Evolutionary conservation across 1,140 invertebrate genomes (phyloP).

Genomic region (Lysiphlebus fabarum): DNA sequence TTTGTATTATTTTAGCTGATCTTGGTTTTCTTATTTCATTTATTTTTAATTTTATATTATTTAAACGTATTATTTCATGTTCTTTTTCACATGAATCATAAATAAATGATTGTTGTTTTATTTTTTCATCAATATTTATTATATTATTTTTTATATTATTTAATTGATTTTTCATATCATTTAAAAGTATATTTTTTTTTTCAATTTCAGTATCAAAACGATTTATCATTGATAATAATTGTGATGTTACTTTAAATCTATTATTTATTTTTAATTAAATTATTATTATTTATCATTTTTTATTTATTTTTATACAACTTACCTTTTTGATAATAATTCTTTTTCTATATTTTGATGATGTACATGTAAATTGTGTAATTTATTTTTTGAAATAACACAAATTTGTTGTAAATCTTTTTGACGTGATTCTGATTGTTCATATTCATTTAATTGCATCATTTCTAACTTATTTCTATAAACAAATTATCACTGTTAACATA

Average conservation of each 20-base stretch:
- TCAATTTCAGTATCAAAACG: constrained; percentile 37
- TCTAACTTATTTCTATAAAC: constrained; percentile 20
- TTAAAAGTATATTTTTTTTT: constrained; percentile 26
- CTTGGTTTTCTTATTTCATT: constrained; percentile 24
- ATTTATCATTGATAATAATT: constrained; percentile 30
- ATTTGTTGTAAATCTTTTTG: constrained; percentile 25
- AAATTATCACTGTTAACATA: neutral
- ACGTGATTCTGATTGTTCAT: constrained; percentile 16
- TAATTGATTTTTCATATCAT: constrained; percentile 27
- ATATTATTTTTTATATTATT: constrained; percentile 10
- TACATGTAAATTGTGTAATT: constrained; percentile 20
- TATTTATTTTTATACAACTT: constrained; percentile 10
- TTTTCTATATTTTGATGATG: constrained; percentile 24
- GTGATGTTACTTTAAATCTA: constrained; percentile 36
- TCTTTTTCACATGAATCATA: constrained; percentile 26
- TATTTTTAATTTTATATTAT: constrained; percentile 19
- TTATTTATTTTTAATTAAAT: constrained; percentile 6
- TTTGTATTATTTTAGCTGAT: constrained; percentile 35
- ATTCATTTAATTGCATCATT: constrained; percentile 17
- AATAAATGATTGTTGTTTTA: constrained; percentile 26
- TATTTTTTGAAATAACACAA: constrained; percentile 24
- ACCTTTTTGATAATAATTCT: constrained; percentile 32
- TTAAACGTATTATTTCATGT: constrained; percentile 16
- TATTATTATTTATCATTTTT: constrained; percentile 5
- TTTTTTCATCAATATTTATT: constrained; percentile 26